These are phyloP conservation scores for Drosophila virilis DNA, from an alignment of 1,140 invertebrate genomes.

Conservation along the genomic window DNA sequence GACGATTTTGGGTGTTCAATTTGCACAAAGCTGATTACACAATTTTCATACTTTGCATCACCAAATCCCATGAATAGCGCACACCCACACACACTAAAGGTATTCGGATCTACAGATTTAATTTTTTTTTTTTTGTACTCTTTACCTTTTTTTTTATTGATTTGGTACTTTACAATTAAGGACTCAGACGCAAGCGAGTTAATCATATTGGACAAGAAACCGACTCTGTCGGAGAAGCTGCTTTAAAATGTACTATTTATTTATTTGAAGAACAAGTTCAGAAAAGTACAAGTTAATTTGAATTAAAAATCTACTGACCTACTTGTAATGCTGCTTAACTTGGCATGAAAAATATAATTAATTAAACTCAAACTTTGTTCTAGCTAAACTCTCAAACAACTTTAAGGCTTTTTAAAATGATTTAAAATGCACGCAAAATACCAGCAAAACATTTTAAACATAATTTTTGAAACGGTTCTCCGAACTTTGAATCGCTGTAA, in stretches of 20 bases:
- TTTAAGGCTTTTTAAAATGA: too few species aligned
- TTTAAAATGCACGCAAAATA: too few species aligned
- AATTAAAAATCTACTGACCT: neutral
- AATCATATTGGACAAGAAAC: neutral
- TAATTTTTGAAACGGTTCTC: too few species aligned
- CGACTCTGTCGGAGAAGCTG: too few species aligned
- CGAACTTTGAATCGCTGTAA: too few species aligned
- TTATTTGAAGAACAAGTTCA: too few species aligned
- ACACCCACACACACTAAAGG: neutral
- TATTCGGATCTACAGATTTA: conserved; percentile 16
- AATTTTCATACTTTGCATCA: conserved; percentile 8
- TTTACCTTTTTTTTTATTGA: conserved; percentile 8
- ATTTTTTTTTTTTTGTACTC: neutral
- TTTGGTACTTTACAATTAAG: conserved; percentile 17
- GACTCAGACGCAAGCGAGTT: neutral
- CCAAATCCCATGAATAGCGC: conserved; percentile 8
- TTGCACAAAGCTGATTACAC: conserved; percentile 45
- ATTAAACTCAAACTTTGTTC: too few species aligned
- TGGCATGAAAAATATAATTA: too few species aligned
- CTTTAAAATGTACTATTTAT: too few species aligned
- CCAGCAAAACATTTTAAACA: too few species aligned
- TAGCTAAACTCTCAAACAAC: too few species aligned
- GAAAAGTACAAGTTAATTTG: neutral
- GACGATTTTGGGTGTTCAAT: conserved; percentile 37
- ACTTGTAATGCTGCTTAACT: neutral